These are phyloP conservation scores for Sebastes steindachneri DNA, from an alignment of 2,797 vertebrate species.

Conservation along the genomic window DNA sequence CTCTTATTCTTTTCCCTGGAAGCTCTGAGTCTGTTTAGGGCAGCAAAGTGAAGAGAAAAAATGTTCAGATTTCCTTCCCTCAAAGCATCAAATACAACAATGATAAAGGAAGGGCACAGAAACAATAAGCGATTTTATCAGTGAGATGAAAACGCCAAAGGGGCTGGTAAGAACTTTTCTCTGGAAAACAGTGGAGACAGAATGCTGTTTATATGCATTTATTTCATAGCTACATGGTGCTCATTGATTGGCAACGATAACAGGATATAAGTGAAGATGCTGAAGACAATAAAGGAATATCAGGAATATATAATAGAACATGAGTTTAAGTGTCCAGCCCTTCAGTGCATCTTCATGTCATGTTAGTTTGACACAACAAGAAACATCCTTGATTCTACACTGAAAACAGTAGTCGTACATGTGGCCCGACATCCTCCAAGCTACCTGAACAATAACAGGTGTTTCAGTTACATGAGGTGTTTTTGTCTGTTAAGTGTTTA, in stretches of 20 bases:
- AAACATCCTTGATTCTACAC: background rate
- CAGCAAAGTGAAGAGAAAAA: background rate
- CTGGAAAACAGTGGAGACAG: background rate
- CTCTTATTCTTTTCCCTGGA: background rate
- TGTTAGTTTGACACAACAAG: background rate
- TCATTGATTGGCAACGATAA: no score
- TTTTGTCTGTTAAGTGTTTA: background rate
- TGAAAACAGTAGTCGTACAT: background rate
- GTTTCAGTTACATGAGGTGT: background rate
- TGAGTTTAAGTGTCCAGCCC: background rate
- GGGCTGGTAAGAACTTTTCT: background rate
- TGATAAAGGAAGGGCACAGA: constrained; percentile 1
- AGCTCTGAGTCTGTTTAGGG: background rate
- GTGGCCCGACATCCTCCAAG: background rate
- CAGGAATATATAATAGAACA: background rate
- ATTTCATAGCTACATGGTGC: background rate
- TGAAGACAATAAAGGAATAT: background rate
- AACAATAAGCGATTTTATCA: constrained; percentile 29
- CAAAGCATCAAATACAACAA: constrained; percentile 6
- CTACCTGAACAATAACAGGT: background rate
- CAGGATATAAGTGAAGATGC: background rate
- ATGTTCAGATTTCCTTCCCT: background rate
- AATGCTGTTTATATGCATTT: background rate
- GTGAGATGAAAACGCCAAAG: constrained; percentile 3
- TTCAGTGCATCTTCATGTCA: background rate